Evolutionary conservation across 2,888 invertebrate genomes (phyloP).

Genomic region (Stratiomys singularior): DNA sequence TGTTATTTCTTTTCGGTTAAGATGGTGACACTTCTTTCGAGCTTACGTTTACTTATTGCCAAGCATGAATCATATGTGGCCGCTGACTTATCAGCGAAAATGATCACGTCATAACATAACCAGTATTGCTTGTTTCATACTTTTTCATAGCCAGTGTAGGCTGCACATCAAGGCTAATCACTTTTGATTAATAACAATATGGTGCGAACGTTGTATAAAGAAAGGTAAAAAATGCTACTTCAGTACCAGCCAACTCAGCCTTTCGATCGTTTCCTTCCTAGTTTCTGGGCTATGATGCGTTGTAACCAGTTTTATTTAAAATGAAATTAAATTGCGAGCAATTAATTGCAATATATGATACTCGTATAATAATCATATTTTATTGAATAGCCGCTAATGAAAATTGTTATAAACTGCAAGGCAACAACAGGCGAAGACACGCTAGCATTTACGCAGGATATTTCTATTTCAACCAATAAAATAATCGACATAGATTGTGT

Average conservation of each 20-base stretch:
- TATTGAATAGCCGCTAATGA: too few relatives aligned
- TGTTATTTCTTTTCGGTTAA: background rate
- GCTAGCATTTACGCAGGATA: too few relatives aligned
- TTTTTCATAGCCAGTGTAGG: background rate
- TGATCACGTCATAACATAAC: background rate
- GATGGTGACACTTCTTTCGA: background rate
- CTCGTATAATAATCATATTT: too few relatives aligned
- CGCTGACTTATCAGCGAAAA: background rate
- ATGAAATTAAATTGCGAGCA: too few relatives aligned
- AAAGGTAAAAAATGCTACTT: background rate
- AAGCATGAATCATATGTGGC: background rate
- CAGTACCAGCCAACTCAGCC: background rate
- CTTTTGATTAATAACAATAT: constrained; percentile 24
- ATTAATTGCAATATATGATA: too few relatives aligned
- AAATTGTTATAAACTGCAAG: too few relatives aligned
- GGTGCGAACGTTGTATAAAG: background rate
- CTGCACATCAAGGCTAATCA: constrained; percentile 25
- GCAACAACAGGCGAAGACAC: too few relatives aligned
- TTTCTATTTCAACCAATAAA: too few relatives aligned
- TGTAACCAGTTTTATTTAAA: too few relatives aligned
- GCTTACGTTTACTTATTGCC: background rate
- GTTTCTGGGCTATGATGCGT: background rate
- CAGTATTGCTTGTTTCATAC: background rate
- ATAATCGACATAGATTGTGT: too few relatives aligned
- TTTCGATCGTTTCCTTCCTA: background rate